Evolutionary conservation across 2,113 vertebrate genomes (phyloP), one percentile per base, ranked within the genome.

Genomic region (Malurus alboscapulatus): DNA sequence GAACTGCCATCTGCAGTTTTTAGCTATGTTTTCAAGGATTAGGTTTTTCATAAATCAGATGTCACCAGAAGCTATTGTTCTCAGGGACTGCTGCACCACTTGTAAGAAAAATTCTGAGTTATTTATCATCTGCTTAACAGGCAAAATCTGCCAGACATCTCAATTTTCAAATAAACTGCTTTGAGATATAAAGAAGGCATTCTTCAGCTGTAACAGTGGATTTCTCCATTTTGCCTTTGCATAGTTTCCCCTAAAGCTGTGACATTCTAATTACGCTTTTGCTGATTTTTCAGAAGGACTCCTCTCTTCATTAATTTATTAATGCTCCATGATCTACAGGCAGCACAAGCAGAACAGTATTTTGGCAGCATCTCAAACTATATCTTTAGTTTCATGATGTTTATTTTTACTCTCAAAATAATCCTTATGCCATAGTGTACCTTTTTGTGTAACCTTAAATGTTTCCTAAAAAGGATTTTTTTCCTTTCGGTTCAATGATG

Each of bases 381-480:
- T 38, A 74, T 63, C n/a, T 93, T 90, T 84, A 87, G 53, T 72
- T 82, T 87, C 26, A 34, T 50, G 0, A n/a, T 55, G 29, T 72
- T 93, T 94, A 75, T 84, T 94, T 94, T 92, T 81, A 61, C 75
- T 92, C 73, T 88, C 16, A 81, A 91, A 94, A 88, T 92, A 92
- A 84, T 84, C 29, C 62, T 84, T 76, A 67, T 63, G 34, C 58
- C 45, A 45, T 42, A 63, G 27, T 25, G 59, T 34, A 88, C 6
- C 25, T 67, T 90, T 91, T 53, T 51, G 18, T 71, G 51, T 67
- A 90, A 78, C 27, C 38, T 76, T 87, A 84, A 78, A 42, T 50
- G 22, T 32, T 82, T 75, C 76, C 80, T 84, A 45, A 86, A 88
- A 88, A 86, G 34, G 63, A 62, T 14, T 47, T 67, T 72, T 87